Conservation (phyloP, 1,140 invertebrate species). For the Trichonephila clavata region DNA sequence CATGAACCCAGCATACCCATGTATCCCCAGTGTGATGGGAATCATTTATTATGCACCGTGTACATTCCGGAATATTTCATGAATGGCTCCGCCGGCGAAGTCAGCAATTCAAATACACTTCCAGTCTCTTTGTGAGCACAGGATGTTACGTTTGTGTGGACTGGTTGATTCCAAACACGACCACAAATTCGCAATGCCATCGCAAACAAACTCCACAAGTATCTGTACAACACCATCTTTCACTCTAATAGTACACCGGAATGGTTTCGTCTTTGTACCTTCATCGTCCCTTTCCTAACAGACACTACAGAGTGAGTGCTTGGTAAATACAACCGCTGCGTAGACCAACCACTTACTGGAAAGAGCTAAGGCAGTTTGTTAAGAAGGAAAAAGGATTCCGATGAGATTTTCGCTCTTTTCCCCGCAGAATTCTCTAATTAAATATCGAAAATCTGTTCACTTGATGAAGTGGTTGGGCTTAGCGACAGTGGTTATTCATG, state of each 20-base stretch:
- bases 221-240: background rate
- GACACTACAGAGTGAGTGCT: slow-evolving; percentile 47
- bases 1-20: too few relatives aligned
- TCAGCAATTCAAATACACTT: background rate
- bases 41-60: too few relatives aligned
- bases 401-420: background rate
- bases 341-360: slow-evolving; percentile 25
- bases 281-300: background rate
- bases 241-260: background rate
- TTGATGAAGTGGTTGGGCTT: background rate
- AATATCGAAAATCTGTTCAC: slow-evolving; percentile 16
- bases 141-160: background rate
- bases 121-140: background rate
- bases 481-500: background rate
- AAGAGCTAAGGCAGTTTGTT: background rate
- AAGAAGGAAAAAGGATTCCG: slow-evolving; percentile 33
- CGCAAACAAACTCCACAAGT: slow-evolving; percentile 2
- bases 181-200: background rate
- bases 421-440: slow-evolving; percentile 13
- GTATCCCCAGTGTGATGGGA: too few relatives aligned
- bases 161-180: background rate
- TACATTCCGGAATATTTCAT: background rate
- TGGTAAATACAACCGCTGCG: slow-evolving; percentile 39
- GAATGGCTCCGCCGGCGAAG: background rate
- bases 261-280: background rate